A percentile compares a stretch with the other conserved stretches of the same genome.
phyloP scores from a whole-genome alignment of 2,888 invertebrate genomes.

The Eueremaeus valkanovi region DNA sequence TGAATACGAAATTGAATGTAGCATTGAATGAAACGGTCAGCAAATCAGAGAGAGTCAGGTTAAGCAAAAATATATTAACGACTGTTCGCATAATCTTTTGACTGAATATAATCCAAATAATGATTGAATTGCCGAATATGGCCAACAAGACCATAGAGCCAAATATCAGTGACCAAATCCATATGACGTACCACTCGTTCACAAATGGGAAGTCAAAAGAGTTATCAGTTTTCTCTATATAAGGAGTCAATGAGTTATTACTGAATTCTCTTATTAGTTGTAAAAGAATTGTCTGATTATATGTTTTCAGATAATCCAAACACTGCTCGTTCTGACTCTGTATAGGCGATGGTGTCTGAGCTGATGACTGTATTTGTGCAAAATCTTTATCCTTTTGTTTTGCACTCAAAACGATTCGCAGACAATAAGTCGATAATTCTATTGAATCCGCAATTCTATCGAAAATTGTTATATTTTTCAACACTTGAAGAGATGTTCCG shows the following conservation, averaged over 20 bases:
- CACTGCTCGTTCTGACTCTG: not conserved
- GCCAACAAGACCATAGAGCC: constrained; percentile 33
- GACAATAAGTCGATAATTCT: not conserved
- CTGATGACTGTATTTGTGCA: too few relatives aligned
- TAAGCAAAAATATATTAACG: constrained; percentile 47
- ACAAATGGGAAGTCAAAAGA: not conserved
- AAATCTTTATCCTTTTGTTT: not conserved
- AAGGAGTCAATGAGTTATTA: not conserved
- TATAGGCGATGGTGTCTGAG: not conserved
- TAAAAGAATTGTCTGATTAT: not conserved
- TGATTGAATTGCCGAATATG: constrained; percentile 26
- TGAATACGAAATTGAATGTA: constrained; percentile 47
- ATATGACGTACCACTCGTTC: constrained; percentile 1
- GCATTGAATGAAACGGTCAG: constrained; percentile 46
- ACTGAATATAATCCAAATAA: constrained; percentile 35
- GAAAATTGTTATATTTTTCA: not conserved
- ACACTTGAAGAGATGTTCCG: not conserved
- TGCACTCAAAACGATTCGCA: not conserved
- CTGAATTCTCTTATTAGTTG: not conserved
- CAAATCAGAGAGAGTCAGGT: constrained; percentile 47
- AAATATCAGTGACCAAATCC: constrained; percentile 34
- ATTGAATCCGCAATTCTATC: not conserved
- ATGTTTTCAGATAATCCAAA: not conserved
- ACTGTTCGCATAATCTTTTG: constrained; percentile 47
- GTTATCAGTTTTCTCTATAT: not conserved